Conservation (phyloP, 92 coral and sea anemone species). For the Porites divaricata region DNA sequence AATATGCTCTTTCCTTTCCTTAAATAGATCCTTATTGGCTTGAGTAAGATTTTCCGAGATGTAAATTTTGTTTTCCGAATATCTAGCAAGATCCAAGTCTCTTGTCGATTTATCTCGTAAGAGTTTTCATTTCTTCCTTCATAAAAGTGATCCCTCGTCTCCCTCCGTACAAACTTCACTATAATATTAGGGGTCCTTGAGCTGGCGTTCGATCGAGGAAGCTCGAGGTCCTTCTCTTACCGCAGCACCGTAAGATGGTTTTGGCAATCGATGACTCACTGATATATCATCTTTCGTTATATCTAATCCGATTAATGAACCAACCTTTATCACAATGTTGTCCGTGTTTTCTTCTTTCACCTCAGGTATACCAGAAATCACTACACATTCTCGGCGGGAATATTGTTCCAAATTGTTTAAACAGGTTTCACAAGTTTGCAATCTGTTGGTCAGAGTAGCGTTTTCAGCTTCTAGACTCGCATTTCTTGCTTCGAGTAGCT, state of each 20-base stretch:
- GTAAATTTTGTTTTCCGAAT: conserved; percentile 32
- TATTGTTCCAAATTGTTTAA: too few relatives aligned
- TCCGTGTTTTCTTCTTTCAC: conserved; percentile 3
- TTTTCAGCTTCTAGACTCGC: conserved; percentile 27
- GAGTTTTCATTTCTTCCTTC: conserved; percentile 26
- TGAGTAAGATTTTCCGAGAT: conserved; percentile 40
- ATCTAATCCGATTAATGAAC: conserved; percentile 9
- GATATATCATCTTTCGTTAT: conserved; percentile 27
- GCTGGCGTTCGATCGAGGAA: conserved; percentile 17
- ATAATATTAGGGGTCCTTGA: conserved; percentile 29
- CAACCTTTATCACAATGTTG: conserved; percentile 18
- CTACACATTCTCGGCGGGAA: conserved; percentile 11
- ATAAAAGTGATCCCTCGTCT: conserved; percentile 38
- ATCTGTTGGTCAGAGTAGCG: conserved; percentile 4
- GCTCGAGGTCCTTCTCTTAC: conserved; percentile 36
- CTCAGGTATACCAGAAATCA: too few relatives aligned
- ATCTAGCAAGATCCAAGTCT: conserved; percentile 34
- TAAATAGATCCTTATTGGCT: conserved; percentile 30
- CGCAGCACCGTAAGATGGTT: conserved; percentile 18
- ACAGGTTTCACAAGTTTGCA: neutral
- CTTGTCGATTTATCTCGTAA: conserved; percentile 30
- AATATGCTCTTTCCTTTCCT: too few relatives aligned
- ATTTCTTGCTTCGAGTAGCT: conserved; percentile 13
- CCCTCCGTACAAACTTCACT: conserved; percentile 49
- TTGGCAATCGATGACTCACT: conserved; percentile 39